These are phyloP conservation scores for Apis cerana DNA, from an alignment of 1,140 invertebrate genomes.

Conservation along the genomic window DNA sequence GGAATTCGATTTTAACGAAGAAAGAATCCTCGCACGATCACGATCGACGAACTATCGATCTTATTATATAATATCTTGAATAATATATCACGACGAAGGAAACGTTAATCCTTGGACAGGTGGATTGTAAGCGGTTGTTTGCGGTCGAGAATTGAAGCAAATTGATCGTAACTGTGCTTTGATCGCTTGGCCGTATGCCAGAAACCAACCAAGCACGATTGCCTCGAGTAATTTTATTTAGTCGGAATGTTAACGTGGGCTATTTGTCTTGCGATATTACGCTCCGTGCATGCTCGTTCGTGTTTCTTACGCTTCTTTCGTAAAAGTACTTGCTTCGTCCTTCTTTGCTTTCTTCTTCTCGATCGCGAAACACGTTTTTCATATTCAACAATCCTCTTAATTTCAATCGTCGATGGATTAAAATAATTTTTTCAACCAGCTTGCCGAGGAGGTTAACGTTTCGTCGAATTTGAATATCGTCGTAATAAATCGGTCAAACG, in stretches of 20 bases:
- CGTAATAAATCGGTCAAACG: too few relatives aligned
- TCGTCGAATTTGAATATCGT: too few relatives aligned
- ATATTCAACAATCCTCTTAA: too few relatives aligned
- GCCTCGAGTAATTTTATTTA: conserved; percentile 23
- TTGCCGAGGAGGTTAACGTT: too few relatives aligned
- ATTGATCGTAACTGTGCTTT: conserved; percentile 25
- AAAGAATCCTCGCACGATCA: not conserved
- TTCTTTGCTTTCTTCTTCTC: not conserved
- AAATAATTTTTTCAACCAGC: too few relatives aligned
- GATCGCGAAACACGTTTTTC: conserved; percentile 7
- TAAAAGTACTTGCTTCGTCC: not conserved
- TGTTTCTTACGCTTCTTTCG: not conserved
- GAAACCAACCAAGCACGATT: not conserved
- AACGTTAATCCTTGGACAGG: not conserved
- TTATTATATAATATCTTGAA: too few relatives aligned
- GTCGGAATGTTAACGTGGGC: not conserved
- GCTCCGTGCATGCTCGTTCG: conserved; percentile 20
- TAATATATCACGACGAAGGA: not conserved
- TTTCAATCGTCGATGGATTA: too few relatives aligned
- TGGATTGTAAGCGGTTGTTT: conserved; percentile 15
- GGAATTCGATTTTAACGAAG: too few relatives aligned
- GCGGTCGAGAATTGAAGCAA: conserved; percentile 14
- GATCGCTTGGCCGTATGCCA: not conserved
- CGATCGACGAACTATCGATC: not conserved
- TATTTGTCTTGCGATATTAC: conserved; percentile 12